Evolutionary conservation across 2,888 invertebrate genomes (phyloP), one percentile per base, ranked within the genome.

Genomic region (Agriopis marginaria): DNA sequence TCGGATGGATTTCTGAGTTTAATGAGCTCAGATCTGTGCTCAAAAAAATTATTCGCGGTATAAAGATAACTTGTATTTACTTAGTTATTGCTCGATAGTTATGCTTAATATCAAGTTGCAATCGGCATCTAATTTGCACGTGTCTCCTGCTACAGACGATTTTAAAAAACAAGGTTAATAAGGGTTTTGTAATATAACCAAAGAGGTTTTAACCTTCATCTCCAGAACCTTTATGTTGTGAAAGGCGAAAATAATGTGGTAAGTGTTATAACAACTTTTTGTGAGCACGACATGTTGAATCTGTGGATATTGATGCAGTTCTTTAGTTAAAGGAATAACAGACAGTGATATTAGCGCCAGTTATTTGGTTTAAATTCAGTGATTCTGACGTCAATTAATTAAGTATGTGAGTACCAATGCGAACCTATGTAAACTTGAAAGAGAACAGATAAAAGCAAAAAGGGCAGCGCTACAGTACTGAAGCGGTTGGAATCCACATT

Each of bases 161-260:
- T 9, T 11, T 2, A 56, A 55, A 17, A 44, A 44, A 8, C 11
- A 44, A 56, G 40, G 44, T 8, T n/a, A n/a, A 39, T 0, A 12
- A 39, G n/a, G 32, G 54, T 39, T 7, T 39, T 32, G 39, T 32
- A 53, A 17, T 14, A 40, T 14, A 8, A 7, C 4, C 3, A 42
- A 42, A 4, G 11, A 1, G 17, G n/a, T 54, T 40, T 6, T 58
- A 7, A 32, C 58, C 45, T 59, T 32, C 45, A 23, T 17, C 1
- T 40, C 40, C 32, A n/a, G 4, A 17, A 17, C 14, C 54, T 56
- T 56, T 2, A 42, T 59, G 2, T 17, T 59, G 45, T 59, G 58
- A 59, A 47, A 59, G 58, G 58, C 45, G 44, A 56, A 56, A 45
- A 45, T 45, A 59, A 11, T 47, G 45, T 7, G 9, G 23, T 32